Evolutionary conservation across 2,113 vertebrate species (phyloP), one percentile per base, ranked within the genome.

Genomic region (Colinus virginianus): DNA sequence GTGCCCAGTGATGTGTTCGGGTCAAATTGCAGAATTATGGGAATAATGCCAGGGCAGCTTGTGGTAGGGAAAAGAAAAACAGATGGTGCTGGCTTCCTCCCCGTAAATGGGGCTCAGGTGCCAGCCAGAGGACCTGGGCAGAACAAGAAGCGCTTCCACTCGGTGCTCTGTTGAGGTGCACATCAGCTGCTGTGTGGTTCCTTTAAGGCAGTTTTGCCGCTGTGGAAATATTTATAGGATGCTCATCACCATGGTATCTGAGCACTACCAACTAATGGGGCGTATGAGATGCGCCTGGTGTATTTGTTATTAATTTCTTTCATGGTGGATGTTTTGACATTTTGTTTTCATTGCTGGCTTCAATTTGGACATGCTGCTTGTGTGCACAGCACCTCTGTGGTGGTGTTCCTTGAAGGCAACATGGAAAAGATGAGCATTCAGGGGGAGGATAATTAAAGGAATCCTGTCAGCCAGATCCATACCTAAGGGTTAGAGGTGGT

Each of bases 211-310:
- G 68, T 85, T 84, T 80, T 90, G 71, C 81, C 69, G 87, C 90
- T 66, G 80, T 55, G 78, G 75, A 76, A 92, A 49, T 92, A 95
- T 95, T 92, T 93, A 82, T 71, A 85, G 90, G 81, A 79, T 21
- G 62, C 88, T 94, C 91, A 96, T 96, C 95, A 95, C 96, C 86
- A 96, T 94, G 93, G 95, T 93, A 94, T 96, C 96, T 90, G 92
- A 96, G 78, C 83, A 55, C 80, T 49, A 84, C 92, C 78, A 86
- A 91, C 78, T 92, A 93, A 86, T 93, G 87, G 90, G 84, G 82
- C 11, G 3, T 94, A 45, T 6, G 72, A 78, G 95, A 88, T 11
- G 79, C 1, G 79, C 87, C 77, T 90, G 67, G 63, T 66, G 56
- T 78, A 22, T 93, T 95, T 93, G 83, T 75, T 90, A 87, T 93